These are phyloP conservation scores for Pygmarrhopalites habei DNA, from an alignment of 1,140 invertebrate species.

Conservation along the genomic window DNA sequence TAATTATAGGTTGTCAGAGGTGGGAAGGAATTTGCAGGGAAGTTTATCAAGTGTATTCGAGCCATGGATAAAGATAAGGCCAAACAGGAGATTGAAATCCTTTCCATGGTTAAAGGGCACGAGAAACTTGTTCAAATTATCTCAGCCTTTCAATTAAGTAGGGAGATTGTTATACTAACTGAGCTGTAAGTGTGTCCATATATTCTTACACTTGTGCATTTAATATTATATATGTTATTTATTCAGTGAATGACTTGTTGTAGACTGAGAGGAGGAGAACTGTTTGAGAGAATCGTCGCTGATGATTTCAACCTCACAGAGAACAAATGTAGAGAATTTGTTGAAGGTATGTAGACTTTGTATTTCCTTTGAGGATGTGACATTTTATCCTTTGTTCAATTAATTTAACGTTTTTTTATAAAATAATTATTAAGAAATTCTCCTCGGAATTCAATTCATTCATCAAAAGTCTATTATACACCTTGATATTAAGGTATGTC, in stretches of 20 bases:
- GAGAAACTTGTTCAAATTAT: constrained; percentile 80
- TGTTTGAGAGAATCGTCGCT: constrained; percentile 83
- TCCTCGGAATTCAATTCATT: constrained; percentile 82
- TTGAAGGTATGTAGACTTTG: too few relatives aligned
- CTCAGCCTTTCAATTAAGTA: constrained; percentile 75
- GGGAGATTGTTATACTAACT: constrained; percentile 83
- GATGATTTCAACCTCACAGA: constrained; percentile 89
- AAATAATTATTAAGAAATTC: too few relatives aligned
- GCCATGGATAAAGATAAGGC: constrained; percentile 77
- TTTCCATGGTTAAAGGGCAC: constrained; percentile 75
- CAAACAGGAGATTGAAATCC: constrained; percentile 81
- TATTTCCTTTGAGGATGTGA: too few relatives aligned
- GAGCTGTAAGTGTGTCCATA: constrained; percentile 67
- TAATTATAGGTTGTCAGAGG: constrained; percentile 12
- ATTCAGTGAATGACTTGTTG: constrained; percentile 21
- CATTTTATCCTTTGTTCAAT: too few relatives aligned
- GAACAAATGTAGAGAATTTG: constrained; percentile 80
- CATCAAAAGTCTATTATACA: constrained; percentile 77
- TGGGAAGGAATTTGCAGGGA: constrained; percentile 69
- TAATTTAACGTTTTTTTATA: too few relatives aligned
- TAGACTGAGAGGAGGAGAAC: constrained; percentile 83
- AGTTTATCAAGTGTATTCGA: constrained; percentile 77
- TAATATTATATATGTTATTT: background rate
- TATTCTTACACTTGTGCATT: background rate
- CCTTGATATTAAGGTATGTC: constrained; percentile 71